Conservation (phyloP, 2,888 invertebrate species). For the Noctuana brunneofusca region DNA sequence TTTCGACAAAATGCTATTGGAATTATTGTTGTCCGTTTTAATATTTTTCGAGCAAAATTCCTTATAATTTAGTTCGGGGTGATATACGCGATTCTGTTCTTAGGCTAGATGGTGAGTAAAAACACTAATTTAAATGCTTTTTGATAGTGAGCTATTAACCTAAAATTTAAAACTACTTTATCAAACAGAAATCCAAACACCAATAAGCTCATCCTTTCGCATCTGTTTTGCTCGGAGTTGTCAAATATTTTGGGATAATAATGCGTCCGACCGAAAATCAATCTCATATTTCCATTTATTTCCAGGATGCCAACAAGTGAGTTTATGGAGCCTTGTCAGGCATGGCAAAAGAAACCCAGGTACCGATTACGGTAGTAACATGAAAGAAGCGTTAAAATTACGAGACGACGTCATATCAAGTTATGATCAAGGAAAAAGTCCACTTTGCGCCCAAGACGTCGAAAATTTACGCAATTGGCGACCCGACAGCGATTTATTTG, state of each 20-base stretch:
- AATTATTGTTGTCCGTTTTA: conserved; percentile 69
- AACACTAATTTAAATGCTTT: background rate
- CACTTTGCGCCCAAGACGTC: conserved; percentile 71
- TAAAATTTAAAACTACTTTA: too few species aligned
- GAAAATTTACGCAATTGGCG: conserved; percentile 63
- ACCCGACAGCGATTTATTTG: conserved; percentile 54
- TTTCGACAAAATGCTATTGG: conserved; percentile 55
- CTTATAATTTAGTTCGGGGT: conserved; percentile 63
- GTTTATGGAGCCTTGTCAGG: conserved; percentile 64
- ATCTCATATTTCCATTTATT: conserved; percentile 23
- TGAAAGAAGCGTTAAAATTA: conserved; percentile 57
- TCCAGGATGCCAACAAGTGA: conserved; percentile 65
- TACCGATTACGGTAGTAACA: conserved; percentile 45
- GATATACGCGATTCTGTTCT: conserved; percentile 65
- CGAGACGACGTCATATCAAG: conserved; percentile 57
- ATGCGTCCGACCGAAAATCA: background rate
- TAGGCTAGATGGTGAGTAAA: conserved; percentile 55
- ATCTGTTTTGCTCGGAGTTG: too few species aligned
- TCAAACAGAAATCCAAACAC: too few species aligned
- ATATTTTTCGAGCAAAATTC: conserved; percentile 63
- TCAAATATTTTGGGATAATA: background rate
- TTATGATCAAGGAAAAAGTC: conserved; percentile 60
- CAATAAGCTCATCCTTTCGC: too few species aligned
- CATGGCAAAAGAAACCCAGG: conserved; percentile 65
- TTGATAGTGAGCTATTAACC: too few species aligned